A percentile compares a stretch with the other conserved stretches of the same genome.
phyloP scores from a whole-genome alignment of 2,113 vertebrate species.

The Psammodynastes pulverulentus region DNA sequence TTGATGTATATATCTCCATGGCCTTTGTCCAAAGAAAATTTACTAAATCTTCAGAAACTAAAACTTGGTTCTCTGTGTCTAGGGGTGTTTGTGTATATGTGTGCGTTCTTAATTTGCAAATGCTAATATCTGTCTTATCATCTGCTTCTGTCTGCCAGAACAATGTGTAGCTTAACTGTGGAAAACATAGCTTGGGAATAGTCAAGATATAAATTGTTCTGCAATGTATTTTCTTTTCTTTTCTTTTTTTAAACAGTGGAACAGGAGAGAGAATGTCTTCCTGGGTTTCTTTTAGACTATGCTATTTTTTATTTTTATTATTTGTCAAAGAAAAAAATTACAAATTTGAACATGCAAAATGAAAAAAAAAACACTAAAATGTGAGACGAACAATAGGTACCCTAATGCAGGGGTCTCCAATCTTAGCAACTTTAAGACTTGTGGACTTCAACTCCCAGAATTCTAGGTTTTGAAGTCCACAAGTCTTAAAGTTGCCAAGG shows the following conservation, averaged over 20 bases:
- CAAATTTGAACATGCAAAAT: background rate
- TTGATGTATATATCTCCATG: background rate
- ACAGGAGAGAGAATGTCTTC: background rate
- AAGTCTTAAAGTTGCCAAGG: no score
- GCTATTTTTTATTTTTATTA: background rate
- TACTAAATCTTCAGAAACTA: constrained; percentile 9
- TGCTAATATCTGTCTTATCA: background rate
- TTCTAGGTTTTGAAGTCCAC: no score
- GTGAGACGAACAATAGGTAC: background rate
- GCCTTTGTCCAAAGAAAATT: constrained; percentile 13
- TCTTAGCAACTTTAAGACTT: no score
- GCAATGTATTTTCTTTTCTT: no score
- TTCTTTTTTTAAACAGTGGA: background rate
- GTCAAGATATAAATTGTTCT: background rate
- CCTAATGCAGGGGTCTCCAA: no score
- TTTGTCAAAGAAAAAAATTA: background rate
- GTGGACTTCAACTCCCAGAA: no score
- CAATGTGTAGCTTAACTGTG: background rate
- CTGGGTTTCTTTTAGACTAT: background rate
- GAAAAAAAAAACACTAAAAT: background rate
- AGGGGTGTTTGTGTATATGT: background rate
- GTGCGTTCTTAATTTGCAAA: background rate
- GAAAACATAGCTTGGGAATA: background rate
- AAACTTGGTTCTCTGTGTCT: background rate
- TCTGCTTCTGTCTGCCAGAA: background rate